Conservation (phyloP, 2,888 invertebrate species). For the Cheilosia pagana region DNA sequence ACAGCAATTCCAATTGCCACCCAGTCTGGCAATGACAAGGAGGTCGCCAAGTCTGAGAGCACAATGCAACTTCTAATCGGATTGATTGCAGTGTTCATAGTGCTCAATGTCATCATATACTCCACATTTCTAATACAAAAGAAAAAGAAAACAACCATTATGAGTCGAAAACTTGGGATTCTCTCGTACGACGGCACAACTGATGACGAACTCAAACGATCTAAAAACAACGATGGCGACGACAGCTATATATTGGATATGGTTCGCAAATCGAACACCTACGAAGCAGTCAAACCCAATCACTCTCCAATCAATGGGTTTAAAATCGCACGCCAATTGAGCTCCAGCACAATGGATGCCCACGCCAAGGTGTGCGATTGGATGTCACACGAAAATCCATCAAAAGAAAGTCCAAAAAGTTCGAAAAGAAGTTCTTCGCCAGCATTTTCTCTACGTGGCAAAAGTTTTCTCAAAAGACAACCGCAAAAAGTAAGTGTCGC, state of each 20-base stretch:
- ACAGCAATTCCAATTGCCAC: constrained; percentile 52
- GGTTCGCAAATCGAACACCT: constrained; percentile 82
- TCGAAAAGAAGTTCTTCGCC: constrained; percentile 79
- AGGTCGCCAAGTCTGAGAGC: constrained; percentile 85
- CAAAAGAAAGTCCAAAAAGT: constrained; percentile 84
- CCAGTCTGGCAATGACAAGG: constrained; percentile 76
- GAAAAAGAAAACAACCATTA: constrained; percentile 78
- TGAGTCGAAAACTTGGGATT: constrained; percentile 81
- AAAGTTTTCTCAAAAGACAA: constrained; percentile 84
- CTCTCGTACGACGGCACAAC: constrained; percentile 82
- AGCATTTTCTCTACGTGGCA: constrained; percentile 79
- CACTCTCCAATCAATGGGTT: constrained; percentile 85
- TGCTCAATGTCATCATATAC: constrained; percentile 86
- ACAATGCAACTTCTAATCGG: constrained; percentile 87
- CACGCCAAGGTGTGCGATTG: constrained; percentile 94
- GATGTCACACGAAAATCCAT: constrained; percentile 88
- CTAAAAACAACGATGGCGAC: constrained; percentile 81
- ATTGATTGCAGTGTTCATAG: constrained; percentile 88
- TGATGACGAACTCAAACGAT: constrained; percentile 82
- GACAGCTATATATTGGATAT: constrained; percentile 82
- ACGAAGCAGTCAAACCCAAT: constrained; percentile 81
- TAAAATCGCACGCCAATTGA: constrained; percentile 89
- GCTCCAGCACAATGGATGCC: constrained; percentile 92
- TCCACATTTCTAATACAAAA: constrained; percentile 81
- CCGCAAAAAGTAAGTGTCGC: constrained; percentile 90